These are phyloP conservation scores for Lydus trimaculatus DNA, from an alignment of 2,888 invertebrate species.

Conservation along the genomic window DNA sequence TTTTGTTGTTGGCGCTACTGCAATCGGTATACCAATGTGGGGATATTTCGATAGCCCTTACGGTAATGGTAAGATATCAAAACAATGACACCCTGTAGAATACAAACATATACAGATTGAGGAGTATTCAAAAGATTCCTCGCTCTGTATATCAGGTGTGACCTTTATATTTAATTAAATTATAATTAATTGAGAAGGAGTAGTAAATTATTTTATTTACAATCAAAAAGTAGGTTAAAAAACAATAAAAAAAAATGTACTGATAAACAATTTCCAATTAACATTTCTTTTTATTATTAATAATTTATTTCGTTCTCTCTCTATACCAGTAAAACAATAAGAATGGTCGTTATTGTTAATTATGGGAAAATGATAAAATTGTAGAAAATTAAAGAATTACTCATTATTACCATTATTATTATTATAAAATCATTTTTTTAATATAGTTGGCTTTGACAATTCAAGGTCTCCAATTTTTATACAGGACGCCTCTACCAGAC, in stretches of 20 bases:
- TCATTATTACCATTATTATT: neutral
- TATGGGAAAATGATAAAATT: neutral
- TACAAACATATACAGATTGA: too few species aligned
- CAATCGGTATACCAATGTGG: slow-evolving; percentile 86
- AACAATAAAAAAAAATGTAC: neutral
- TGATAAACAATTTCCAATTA: neutral
- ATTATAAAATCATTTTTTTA: neutral
- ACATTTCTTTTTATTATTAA: neutral
- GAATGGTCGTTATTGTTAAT: neutral
- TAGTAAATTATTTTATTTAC: neutral
- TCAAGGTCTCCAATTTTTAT: neutral
- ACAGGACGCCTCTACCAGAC: neutral
- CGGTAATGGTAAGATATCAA: slow-evolving; percentile 60
- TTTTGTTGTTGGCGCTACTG: slow-evolving; percentile 82
- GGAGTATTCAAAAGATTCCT: neutral
- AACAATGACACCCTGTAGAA: neutral
- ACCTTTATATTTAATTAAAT: neutral
- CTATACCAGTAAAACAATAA: neutral
- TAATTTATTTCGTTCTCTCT: neutral
- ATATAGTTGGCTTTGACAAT: neutral
- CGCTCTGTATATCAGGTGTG: neutral
- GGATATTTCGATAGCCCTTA: slow-evolving; percentile 81
- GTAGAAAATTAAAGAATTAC: neutral
- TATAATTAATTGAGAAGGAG: neutral
- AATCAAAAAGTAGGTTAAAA: neutral